These are phyloP conservation scores for Parthenolecanium corni DNA, from an alignment of 2,888 invertebrate species.

Conservation along the genomic window DNA sequence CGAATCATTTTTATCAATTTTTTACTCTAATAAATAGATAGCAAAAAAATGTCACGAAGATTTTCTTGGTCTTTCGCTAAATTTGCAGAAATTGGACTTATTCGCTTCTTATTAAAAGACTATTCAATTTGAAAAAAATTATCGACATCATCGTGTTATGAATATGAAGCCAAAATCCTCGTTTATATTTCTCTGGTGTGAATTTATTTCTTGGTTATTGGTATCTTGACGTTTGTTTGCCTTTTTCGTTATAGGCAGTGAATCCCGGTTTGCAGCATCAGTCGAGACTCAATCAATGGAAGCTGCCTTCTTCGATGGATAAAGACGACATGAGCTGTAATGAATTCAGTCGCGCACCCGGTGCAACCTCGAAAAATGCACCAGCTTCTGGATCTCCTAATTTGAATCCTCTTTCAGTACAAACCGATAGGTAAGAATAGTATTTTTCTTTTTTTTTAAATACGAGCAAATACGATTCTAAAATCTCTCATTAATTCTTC, in stretches of 20 bases:
- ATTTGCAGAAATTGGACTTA: no score
- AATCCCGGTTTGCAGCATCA: constrained; percentile 36
- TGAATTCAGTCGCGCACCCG: constrained; percentile 84
- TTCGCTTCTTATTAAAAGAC: no score
- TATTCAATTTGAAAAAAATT: no score
- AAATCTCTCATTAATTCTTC: neutral
- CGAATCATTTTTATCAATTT: no score
- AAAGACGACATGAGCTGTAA: constrained; percentile 59
- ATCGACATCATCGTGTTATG: no score
- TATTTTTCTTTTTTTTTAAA: no score
- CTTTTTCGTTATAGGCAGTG: constrained; percentile 8
- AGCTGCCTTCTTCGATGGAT: constrained; percentile 66
- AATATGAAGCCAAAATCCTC: no score
- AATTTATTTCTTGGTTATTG: neutral
- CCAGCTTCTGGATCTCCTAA: constrained; percentile 50
- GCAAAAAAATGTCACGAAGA: no score
- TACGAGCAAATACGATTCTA: no score
- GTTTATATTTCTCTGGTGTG: neutral
- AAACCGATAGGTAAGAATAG: constrained; percentile 58
- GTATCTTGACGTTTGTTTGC: no score
- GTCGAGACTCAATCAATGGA: constrained; percentile 87
- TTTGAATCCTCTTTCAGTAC: constrained; percentile 56
- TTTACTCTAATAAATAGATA: no score
- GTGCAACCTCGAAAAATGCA: constrained; percentile 57
- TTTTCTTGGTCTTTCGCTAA: no score